These are phyloP conservation scores for Nymphalis polychloros DNA, from an alignment of 2,888 invertebrate species.

Conservation along the genomic window DNA sequence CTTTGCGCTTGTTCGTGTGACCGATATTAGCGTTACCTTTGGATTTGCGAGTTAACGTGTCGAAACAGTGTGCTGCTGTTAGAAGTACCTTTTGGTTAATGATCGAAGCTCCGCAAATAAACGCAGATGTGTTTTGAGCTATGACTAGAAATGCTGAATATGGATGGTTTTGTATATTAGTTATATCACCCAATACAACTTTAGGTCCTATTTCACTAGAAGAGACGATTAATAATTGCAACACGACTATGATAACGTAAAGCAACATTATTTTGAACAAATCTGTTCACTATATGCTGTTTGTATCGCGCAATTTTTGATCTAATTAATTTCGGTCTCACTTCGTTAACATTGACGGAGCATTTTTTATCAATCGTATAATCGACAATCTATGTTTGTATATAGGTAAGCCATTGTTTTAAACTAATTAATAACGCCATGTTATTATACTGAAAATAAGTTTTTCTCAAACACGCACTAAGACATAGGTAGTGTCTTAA, in stretches of 20 bases:
- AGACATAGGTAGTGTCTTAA: too few relatives aligned
- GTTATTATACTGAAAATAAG: too few relatives aligned
- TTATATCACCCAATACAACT: constrained; percentile 12
- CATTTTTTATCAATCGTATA: constrained; percentile 5
- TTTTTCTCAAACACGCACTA: too few relatives aligned
- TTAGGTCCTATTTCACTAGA: constrained; percentile 15
- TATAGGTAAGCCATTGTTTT: too few relatives aligned
- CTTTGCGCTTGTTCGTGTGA: constrained; percentile 2
- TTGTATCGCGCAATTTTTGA: constrained; percentile 9
- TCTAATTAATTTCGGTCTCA: constrained; percentile 15
- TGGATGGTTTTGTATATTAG: constrained; percentile 16
- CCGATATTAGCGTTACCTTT: constrained; percentile 18
- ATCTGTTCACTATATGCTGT: neutral
- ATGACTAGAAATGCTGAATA: constrained; percentile 20
- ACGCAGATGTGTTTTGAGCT: constrained; percentile 1
- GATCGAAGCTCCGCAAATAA: constrained; percentile 51
- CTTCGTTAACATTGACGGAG: constrained; percentile 24
- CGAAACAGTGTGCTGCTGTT: constrained; percentile 50
- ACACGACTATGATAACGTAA: constrained; percentile 1
- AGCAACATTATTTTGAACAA: constrained; percentile 10
- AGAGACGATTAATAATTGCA: neutral
- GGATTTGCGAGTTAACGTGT: neutral
- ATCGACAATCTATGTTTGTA: neutral
- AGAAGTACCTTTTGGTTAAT: constrained; percentile 47
- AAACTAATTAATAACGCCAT: too few relatives aligned